Evolutionary conservation across 2,888 invertebrate genomes (phyloP).

Genomic region (Automeris io): DNA sequence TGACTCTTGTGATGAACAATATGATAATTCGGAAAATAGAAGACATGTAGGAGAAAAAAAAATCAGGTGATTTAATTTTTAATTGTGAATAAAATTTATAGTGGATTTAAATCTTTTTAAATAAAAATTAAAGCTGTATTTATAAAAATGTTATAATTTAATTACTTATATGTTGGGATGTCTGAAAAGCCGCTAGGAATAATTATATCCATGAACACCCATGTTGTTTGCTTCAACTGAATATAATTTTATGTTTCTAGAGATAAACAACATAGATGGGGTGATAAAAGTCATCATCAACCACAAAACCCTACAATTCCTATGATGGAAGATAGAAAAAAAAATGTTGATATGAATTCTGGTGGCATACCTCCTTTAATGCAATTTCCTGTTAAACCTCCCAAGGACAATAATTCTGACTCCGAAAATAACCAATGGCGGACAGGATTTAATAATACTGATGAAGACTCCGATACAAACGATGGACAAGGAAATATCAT

Average conservation of each 20-base stretch:
- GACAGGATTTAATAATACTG: slow-evolving; percentile 37
- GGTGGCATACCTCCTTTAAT: slow-evolving; percentile 48
- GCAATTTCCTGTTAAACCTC: slow-evolving; percentile 53
- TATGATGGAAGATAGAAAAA: slow-evolving; percentile 45
- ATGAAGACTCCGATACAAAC: slow-evolving; percentile 32
- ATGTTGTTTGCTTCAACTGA: background rate
- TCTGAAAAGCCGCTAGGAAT: too few relatives aligned
- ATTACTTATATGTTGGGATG: too few relatives aligned
- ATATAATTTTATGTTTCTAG: slow-evolving; percentile 26
- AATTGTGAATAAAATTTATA: slow-evolving; percentile 2
- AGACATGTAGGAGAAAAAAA: slow-evolving; percentile 35
- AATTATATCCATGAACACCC: too few relatives aligned
- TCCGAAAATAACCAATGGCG: slow-evolving; percentile 41
- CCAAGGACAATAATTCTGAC: slow-evolving; percentile 39
- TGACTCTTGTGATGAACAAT: slow-evolving; percentile 21
- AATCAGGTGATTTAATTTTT: slow-evolving; percentile 31
- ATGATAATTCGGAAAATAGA: slow-evolving; percentile 32
- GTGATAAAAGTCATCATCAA: slow-evolving; percentile 43
- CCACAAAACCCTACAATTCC: slow-evolving; percentile 47
- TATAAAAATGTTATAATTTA: too few relatives aligned
- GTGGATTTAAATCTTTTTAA: background rate
- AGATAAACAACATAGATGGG: slow-evolving; percentile 53
- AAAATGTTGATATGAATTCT: slow-evolving; percentile 27
- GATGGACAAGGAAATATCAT: slow-evolving; percentile 10
- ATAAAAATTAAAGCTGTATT: background rate